These are phyloP conservation scores for Mirounga angustirostris DNA, from an alignment of 2,113 vertebrate species.

Conservation along the genomic window DNA sequence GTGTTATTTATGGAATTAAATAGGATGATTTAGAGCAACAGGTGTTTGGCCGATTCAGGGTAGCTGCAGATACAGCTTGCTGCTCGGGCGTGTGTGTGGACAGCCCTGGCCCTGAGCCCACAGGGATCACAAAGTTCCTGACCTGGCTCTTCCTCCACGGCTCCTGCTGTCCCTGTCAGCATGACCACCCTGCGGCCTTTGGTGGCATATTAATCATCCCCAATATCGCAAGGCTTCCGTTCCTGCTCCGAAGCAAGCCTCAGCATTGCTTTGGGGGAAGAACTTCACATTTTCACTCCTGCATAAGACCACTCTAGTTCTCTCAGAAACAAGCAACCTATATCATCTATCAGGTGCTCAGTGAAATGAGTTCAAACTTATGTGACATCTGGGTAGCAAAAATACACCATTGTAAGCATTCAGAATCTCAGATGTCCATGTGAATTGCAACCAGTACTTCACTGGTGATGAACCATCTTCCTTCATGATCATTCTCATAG, in stretches of 20 bases:
- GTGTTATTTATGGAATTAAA: neutral
- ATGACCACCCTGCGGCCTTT: neutral
- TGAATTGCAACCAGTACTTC: neutral
- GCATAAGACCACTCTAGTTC: neutral
- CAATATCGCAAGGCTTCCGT: neutral
- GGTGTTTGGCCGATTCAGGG: neutral
- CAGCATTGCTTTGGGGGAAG: neutral
- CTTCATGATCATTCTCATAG: neutral
- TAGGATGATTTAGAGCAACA: neutral
- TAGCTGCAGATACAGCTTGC: neutral
- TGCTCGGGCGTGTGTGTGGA: neutral
- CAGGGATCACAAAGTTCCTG: neutral
- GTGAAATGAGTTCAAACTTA: neutral
- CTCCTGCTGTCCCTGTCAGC: neutral
- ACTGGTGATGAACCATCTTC: neutral
- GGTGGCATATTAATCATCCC: neutral
- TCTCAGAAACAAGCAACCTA: neutral
- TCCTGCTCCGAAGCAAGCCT: neutral
- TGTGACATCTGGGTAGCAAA: neutral
- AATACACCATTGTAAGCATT: neutral
- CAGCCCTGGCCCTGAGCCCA: neutral
- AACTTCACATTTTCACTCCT: neutral
- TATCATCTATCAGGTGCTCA: neutral
- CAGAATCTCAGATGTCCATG: neutral
- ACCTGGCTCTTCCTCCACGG: neutral